Evolutionary conservation across 1,140 invertebrate species (phyloP), one percentile per base, ranked within the genome.

Genomic region (Oryctes rhinoceros): DNA sequence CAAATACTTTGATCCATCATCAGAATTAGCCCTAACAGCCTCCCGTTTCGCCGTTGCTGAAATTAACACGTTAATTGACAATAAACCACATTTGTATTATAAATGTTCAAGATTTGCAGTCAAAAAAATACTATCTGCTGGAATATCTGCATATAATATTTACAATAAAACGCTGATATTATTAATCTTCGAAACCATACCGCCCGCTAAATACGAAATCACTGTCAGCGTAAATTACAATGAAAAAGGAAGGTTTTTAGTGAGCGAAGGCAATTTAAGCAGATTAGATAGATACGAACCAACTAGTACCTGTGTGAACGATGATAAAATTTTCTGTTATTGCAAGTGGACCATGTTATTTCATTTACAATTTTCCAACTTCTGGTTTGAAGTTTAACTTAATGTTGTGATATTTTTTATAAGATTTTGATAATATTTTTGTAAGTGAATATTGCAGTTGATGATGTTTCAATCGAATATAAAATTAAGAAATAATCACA

Each of bases 281-380:
- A 87, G 93, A 35, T 86, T 93, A 49, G 92, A 93, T 80, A 84
- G 85, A 1, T 94, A 93, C 83, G 88, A 85, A 11, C 87, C 87
- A 4, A 87, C 90, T 81, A 89, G 90, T 35, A 84, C 87, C 24
- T 92, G 91, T 83, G 86, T 91, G n/a, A 88, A 88, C 44, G 85
- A 87, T n/a, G 87, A 90, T 10, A 90, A 91, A 79, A 90, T 90
- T 67, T 91, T 90, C 86, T 92, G 91, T 81, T 87, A 85, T 77
- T 90, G 89, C 37, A n/a, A 39, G 11, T 30, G 15, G 47, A 59
- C 9, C 6, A 5, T 78, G 15, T 59, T 30, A 15, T 53, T 53
- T 20, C 11, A 59, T 59, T 20, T 53, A 15, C 59, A 24, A 0
- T 62, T 78, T n/a, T 59, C 53, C 24, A 78, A 39, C 53, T 59